Conservation (phyloP, 2,797 vertebrate genomes). For the Geotrypetes seraphini region DNA sequence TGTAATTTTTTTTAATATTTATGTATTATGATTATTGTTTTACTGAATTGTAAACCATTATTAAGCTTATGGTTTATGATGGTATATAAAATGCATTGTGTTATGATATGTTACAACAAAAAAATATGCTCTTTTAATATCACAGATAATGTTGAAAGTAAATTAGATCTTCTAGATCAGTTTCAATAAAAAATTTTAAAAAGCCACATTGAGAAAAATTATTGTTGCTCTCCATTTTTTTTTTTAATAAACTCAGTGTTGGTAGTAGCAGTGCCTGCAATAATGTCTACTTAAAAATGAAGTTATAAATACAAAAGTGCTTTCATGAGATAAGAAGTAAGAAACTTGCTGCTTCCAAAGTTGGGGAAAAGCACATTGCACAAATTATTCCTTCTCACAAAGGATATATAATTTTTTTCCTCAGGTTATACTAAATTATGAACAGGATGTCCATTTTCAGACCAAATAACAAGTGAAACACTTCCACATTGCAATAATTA, state of each 20-base stretch:
- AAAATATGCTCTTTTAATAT: neutral
- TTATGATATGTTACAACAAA: no score
- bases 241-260: neutral
- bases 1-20: no score
- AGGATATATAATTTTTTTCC: neutral
- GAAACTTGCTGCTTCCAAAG: neutral
- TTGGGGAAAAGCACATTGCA: neutral
- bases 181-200: conserved; percentile 7
- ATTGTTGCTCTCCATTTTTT: neutral
- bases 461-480: neutral
- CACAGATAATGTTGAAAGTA: neutral
- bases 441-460: neutral
- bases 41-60: no score
- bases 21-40: no score
- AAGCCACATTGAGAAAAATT: neutral
- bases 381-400: neutral
- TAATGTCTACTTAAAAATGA: neutral
- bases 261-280: neutral
- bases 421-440: neutral
- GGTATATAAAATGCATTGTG: no score
- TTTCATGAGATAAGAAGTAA: neutral
- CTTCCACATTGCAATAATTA: no score
- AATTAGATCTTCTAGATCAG: neutral
- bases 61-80: no score
- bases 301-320: neutral